Percentiles rank a stretch among this genome's conserved stretches.
These are phyloP conservation scores for Spheniscus mendiculus DNA, from an alignment of 2,113 vertebrate species.

Conservation along the genomic window DNA sequence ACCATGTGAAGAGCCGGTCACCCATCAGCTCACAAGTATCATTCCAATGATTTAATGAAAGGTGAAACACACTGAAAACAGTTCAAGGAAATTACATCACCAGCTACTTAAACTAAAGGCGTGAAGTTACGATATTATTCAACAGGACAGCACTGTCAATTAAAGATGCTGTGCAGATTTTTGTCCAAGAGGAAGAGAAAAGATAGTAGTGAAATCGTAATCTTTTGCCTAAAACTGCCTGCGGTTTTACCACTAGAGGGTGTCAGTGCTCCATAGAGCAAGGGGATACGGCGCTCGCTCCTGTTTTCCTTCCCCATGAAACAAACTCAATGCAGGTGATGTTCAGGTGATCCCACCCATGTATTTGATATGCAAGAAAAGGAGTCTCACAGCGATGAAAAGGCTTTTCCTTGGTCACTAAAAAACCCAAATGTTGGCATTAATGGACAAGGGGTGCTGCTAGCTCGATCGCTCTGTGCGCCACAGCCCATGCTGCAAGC, in stretches of 20 bases:
- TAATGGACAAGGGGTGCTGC: neutral
- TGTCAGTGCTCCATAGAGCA: neutral
- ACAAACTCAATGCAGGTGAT: neutral
- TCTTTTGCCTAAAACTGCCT: neutral
- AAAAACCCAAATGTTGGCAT: neutral
- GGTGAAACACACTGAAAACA: neutral
- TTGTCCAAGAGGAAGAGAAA: neutral
- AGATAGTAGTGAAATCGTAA: neutral
- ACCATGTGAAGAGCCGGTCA: neutral
- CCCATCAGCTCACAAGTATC: neutral
- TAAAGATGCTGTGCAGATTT: neutral
- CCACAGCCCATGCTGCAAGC: neutral
- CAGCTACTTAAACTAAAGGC: neutral
- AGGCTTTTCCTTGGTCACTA: neutral
- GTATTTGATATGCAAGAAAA: neutral
- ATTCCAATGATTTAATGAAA: neutral
- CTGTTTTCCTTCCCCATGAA: neutral
- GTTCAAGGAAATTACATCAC: neutral
- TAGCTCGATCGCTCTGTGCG: accelerated
- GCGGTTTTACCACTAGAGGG: slow-evolving; percentile 46
- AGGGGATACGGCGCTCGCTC: neutral
- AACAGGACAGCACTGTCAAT: neutral
- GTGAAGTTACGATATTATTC: neutral
- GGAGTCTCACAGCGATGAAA: neutral
- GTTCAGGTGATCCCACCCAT: neutral